Base-by-base conservation (phyloP, 2,113 vertebrate genomes). In the Archilochus colubris region DNA sequence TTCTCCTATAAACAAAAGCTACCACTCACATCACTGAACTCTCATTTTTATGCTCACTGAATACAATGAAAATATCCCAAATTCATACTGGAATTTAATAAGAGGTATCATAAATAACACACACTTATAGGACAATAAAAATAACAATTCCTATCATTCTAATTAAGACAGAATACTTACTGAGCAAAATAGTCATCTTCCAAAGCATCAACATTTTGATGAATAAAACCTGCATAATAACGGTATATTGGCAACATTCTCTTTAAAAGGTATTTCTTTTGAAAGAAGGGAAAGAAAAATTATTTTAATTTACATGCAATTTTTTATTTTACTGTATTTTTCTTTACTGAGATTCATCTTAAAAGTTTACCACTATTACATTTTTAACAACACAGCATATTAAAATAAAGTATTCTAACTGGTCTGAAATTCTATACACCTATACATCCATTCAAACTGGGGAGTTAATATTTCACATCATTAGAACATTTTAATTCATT, bases 211-310 rank as follows among this genome's bases (percentile, higher is more conserved):
- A 93, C 8, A 85, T 97, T 96, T 94, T 97, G 85, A 90, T 14
- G 95, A 95, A 98, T 94, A 64, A 97, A 95, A 92, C 78, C 86
- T 96, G 97, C 96, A 95, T 98, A 98, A 88, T 92, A 95, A 91
- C 96, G 95, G 95, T 97, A 98, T 95, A 98, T 91, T 94, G 97
- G 96, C 66, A 59, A 95, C 75, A 98, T 94, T 97, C 95, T 97
- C 91, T 97, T 98, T 95, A 98, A 94, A 51, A 98, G 95, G 91
- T 98, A 98, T 97, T 97, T 98, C 98, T 98, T 96, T 93, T 90
- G 97, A 95, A 89, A 97, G 93, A 82, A 97, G 74, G 82, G 57
- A 93, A 86, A 91, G 57, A 94, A 73, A 94, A 95, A 79, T 64
- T 93, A 90, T 40, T 94, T 94, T 88, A 7, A 48, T 93, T 93